Evolutionary conservation across 2,113 vertebrate species (phyloP).

Genomic region (Choloepus hoffmanni): DNA sequence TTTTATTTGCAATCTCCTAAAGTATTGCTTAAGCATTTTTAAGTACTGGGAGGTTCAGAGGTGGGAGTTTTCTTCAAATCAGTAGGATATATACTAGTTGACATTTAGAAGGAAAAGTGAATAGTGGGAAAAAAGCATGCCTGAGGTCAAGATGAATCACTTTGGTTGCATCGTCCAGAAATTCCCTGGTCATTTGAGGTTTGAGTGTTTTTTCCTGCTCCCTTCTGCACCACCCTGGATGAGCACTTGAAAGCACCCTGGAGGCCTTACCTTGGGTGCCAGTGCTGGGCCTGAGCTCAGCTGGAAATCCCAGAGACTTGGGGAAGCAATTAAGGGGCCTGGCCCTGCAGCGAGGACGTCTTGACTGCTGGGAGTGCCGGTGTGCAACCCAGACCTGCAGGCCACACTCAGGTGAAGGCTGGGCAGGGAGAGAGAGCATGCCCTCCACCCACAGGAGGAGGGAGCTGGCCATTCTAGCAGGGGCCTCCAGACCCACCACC

Average conservation of each 20-base stretch:
- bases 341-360: background rate
- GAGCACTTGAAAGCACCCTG: background rate
- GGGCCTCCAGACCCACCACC: background rate
- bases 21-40: background rate
- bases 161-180: background rate
- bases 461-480: background rate
- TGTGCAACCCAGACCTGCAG: background rate
- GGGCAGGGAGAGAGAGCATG: rapidly evolving
- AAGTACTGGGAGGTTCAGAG: background rate
- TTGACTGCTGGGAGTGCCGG: background rate
- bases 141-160: background rate
- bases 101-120: background rate
- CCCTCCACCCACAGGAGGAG: background rate
- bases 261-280: background rate
- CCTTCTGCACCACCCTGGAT: background rate
- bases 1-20: background rate
- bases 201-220: background rate
- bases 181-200: background rate
- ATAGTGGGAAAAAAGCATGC: background rate
- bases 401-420: background rate
- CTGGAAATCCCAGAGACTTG: background rate
- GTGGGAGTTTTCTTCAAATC: background rate
- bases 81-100: background rate
- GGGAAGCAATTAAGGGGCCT: too few species aligned
- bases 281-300: background rate